Evolutionary conservation across 2,888 invertebrate species (phyloP), one percentile per base, ranked within the genome.

Genomic region (Caenorhabditis becei): DNA sequence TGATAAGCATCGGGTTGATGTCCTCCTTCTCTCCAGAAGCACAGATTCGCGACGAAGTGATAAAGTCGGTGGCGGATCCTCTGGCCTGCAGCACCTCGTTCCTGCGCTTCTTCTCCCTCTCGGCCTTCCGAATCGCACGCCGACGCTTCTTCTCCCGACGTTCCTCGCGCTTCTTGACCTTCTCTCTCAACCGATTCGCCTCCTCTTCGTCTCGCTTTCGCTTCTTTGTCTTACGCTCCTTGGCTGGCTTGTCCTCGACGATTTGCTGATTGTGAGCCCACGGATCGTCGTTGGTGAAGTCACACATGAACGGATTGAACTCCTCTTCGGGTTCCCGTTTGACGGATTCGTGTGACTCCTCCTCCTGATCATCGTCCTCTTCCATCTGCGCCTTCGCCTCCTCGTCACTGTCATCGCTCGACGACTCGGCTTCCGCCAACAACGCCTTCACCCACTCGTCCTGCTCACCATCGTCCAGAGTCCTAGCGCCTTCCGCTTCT

Each of bases 241-340:
- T 94, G 62, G 94, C 93, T 56, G 82, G 84, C 84, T 93, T 80
- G 41, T 86, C 86, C 8, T 82, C 86, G 16, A 87, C 81, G n/a
- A 88, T 67, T 63, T 85, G 85, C 53, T 88, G 88, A 24, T 86
- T 82, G 18, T 75, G 59, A 2, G 95, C 94, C 95, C 96, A 96
- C 0, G 95, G 95, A 92, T 96, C 95, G 32, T 71, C 58, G 44
- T 91, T 92, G 53, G 92, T 92, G n/a, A 92, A 92, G 32, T 92
- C 96, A 62, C 94, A 94, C 91, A 95, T 95, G 91, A 95, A 96
- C n/a, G 96, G 97, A 93, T 97, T 97, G 91, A 96, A 96, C 92
- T 96, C 96, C 77, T 95, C 95, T 53, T 88, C 88, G 10, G 32
- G 51, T n/a, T 70, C 66, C 35, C 11, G 26, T 54, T 32, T 47